Conservation (phyloP, 2,797 vertebrate species). For the Natrix natrix region DNA sequence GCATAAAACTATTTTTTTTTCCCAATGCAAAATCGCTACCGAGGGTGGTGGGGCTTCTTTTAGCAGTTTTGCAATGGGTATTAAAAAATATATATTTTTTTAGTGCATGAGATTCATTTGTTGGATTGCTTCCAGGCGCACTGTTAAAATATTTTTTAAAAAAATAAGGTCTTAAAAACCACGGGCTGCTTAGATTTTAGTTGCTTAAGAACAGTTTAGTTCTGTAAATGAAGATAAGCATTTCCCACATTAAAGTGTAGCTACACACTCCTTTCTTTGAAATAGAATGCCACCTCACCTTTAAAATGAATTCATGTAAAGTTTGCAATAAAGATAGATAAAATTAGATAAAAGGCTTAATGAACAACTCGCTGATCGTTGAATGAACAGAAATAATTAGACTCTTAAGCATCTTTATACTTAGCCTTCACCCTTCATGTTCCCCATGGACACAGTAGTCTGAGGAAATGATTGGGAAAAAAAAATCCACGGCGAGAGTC, state of each 20-base stretch:
- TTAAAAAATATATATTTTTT: neutral
- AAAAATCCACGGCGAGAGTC: neutral
- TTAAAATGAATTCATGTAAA: conserved; percentile 27
- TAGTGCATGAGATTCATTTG: neutral
- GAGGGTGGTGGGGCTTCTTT: neutral
- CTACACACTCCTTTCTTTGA: neutral
- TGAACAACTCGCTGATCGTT: conserved; percentile 8
- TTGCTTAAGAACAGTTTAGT: accelerated
- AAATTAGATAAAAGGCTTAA: neutral
- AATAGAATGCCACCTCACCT: conserved; percentile 7
- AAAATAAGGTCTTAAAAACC: neutral
- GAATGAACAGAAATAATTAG: conserved; percentile 24
- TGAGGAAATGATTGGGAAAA: neutral
- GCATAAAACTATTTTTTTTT: neutral
- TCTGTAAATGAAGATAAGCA: accelerated
- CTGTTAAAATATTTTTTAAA: neutral
- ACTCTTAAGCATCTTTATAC: conserved; percentile 4
- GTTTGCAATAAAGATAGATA: neutral
- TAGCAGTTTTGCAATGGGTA: neutral
- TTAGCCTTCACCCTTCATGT: neutral
- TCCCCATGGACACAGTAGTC: neutral
- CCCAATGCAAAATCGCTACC: neutral
- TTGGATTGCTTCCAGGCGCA: neutral
- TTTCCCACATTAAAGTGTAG: neutral
- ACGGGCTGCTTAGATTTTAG: neutral